Percentiles rank a stretch among this genome's conserved stretches.
phyloP scores from a whole-genome alignment of 2,797 vertebrate genomes.

The Chiropotes sagulatus region DNA sequence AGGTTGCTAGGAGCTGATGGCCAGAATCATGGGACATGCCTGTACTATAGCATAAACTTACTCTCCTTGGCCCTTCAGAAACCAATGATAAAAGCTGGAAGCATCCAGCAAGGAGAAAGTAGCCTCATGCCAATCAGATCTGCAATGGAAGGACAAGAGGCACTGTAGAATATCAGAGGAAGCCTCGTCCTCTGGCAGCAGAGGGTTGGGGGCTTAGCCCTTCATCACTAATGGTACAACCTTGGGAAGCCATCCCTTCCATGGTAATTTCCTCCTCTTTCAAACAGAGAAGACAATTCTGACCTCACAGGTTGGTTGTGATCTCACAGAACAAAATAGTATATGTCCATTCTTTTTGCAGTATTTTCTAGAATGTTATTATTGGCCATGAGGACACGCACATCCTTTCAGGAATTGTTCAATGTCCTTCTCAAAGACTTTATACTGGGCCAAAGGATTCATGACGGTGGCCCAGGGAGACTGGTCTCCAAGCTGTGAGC shows the following conservation, averaged over 20 bases:
- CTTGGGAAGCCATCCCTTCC: neutral
- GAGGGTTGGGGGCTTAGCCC: neutral
- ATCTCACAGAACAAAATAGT: neutral
- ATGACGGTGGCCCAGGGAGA: neutral
- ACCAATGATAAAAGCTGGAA: neutral
- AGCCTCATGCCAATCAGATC: neutral
- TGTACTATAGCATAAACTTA: neutral
- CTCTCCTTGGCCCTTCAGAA: neutral
- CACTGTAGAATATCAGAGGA: neutral
- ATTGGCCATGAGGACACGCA: neutral
- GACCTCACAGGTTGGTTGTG: neutral
- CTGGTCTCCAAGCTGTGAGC: neutral
- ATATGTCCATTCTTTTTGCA: accelerated
- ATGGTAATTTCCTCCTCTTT: neutral
- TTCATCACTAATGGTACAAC: neutral
- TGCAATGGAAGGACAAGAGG: no score
- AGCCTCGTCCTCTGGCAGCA: neutral
- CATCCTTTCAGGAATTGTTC: neutral
- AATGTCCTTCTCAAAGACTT: neutral
- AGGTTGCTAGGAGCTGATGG: neutral
- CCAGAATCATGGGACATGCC: neutral
- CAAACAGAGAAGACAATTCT: neutral
- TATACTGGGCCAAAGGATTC: neutral
- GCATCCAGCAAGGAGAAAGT: neutral
- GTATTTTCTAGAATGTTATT: neutral